These are phyloP conservation scores for Dasypolia templi DNA, from an alignment of 2,888 invertebrate genomes.

Conservation along the genomic window DNA sequence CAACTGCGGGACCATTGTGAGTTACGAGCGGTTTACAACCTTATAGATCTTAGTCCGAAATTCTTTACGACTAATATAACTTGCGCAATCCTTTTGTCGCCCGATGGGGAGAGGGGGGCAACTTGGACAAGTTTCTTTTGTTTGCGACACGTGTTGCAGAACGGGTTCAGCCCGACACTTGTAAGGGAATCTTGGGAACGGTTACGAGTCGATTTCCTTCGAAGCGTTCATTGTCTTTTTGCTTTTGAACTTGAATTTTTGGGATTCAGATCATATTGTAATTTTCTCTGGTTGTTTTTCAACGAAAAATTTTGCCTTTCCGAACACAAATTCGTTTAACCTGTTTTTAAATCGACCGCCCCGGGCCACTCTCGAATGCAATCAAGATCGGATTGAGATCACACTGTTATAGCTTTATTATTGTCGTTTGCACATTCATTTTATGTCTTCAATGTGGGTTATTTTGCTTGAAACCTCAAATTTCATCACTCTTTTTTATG, in stretches of 20 bases:
- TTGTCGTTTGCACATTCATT: constrained; percentile 63
- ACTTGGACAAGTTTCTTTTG: constrained; percentile 87
- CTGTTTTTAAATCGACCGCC: constrained; percentile 69
- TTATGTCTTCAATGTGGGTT: constrained; percentile 62
- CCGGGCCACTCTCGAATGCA: constrained; percentile 67
- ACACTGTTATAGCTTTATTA: constrained; percentile 73
- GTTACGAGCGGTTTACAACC: constrained; percentile 87
- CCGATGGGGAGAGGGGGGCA: constrained; percentile 75
- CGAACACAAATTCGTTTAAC: constrained; percentile 67
- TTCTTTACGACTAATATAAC: constrained; percentile 90
- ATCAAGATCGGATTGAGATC: constrained; percentile 74
- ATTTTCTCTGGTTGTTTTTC: constrained; percentile 73
- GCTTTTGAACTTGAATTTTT: constrained; percentile 73
- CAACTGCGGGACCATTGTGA: constrained; percentile 89
- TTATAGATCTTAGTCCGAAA: constrained; percentile 89
- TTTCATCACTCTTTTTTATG: constrained; percentile 66
- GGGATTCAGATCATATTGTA: constrained; percentile 75
- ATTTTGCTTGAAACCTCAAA: constrained; percentile 64
- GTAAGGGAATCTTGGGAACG: constrained; percentile 82
- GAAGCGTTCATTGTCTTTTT: constrained; percentile 77
- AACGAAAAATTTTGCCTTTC: constrained; percentile 69
- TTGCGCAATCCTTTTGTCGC: constrained; percentile 90
- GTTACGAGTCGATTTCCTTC: constrained; percentile 80
- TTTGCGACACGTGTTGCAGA: constrained; percentile 89
- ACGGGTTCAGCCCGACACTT: constrained; percentile 89